A percentile compares a stretch with the other conserved stretches of the same genome.
These are phyloP conservation scores for Pardosa pseudoannulata DNA, from an alignment of 2,888 invertebrate species.

Conservation along the genomic window DNA sequence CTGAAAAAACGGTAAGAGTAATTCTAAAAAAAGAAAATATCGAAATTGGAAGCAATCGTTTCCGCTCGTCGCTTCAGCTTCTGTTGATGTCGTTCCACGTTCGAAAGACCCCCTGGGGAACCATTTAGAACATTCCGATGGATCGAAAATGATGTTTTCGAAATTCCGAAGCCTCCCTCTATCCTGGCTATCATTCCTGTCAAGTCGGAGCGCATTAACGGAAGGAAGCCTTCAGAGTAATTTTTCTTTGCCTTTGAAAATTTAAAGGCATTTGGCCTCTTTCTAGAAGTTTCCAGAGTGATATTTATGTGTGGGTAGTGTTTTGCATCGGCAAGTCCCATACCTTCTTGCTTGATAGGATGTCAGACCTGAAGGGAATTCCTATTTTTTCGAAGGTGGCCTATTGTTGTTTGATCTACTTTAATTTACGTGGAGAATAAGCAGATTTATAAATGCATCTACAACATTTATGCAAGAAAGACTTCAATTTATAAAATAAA, in stretches of 20 bases:
- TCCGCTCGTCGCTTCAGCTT: conserved; percentile 30
- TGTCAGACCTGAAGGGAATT: too few species aligned
- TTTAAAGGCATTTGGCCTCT: not conserved
- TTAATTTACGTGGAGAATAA: too few species aligned
- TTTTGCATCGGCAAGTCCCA: too few species aligned
- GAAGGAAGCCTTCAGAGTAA: conserved; percentile 39
- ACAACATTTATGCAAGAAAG: too few species aligned
- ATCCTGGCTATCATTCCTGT: conserved; percentile 59
- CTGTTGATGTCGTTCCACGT: conserved; percentile 38
- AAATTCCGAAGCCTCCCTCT: conserved; percentile 48
- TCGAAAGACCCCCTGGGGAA: conserved; percentile 60
- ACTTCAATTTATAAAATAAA: too few species aligned
- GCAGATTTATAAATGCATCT: too few species aligned
- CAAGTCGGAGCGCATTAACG: conserved; percentile 64
- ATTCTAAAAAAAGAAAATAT: conserved; percentile 22
- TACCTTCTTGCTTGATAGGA: too few species aligned
- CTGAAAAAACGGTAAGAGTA: conserved; percentile 5
- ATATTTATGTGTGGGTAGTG: too few species aligned
- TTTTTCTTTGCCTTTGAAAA: conserved; percentile 23
- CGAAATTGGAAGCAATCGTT: conserved; percentile 70
- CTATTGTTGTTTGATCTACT: too few species aligned
- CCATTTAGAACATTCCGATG: conserved; percentile 66
- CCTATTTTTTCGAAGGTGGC: too few species aligned
- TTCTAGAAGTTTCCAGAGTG: not conserved
- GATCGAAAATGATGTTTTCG: conserved; percentile 72